Conservation (phyloP, 2,113 vertebrate genomes). For the Coreoperca whiteheadi region DNA sequence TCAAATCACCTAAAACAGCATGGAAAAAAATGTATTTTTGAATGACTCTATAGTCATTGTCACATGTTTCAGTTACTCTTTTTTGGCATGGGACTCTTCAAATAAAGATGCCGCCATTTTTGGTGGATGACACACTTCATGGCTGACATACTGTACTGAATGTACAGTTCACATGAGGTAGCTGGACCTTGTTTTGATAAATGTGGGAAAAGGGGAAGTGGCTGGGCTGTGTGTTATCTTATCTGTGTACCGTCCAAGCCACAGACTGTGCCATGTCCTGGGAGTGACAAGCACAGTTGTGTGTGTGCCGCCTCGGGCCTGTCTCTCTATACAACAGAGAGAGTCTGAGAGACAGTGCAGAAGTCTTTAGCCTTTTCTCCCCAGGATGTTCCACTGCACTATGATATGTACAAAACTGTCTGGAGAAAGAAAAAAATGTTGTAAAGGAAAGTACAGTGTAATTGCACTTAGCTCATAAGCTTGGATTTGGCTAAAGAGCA, state of each 20-base stretch:
- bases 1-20: not conserved
- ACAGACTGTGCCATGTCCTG: constrained; percentile 54
- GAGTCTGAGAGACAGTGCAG: constrained; percentile 48
- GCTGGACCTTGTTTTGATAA: constrained; percentile 60
- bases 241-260: constrained; percentile 71
- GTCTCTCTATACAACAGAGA: constrained; percentile 38
- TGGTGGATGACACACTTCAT: not conserved
- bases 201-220: constrained; percentile 79
- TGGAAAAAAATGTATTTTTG: constrained; percentile 8
- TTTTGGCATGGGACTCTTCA: not conserved
- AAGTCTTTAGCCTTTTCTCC: constrained; percentile 36
- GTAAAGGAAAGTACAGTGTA: constrained; percentile 45
- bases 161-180: constrained; percentile 58
- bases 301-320: constrained; percentile 37
- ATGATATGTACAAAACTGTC: constrained; percentile 35
- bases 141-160: constrained; percentile 23
- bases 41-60: not conserved
- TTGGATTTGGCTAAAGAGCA: constrained; percentile 45
- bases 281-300: constrained; percentile 76
- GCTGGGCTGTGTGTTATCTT: constrained; percentile 69
- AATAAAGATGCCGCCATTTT: not conserved
- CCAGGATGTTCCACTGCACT: constrained; percentile 43
- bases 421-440: constrained; percentile 25
- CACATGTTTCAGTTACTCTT: not conserved
- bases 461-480: constrained; percentile 47